Base-by-base conservation (phyloP, 1,140 invertebrate genomes). In the Zaprionus inermis region DNA sequence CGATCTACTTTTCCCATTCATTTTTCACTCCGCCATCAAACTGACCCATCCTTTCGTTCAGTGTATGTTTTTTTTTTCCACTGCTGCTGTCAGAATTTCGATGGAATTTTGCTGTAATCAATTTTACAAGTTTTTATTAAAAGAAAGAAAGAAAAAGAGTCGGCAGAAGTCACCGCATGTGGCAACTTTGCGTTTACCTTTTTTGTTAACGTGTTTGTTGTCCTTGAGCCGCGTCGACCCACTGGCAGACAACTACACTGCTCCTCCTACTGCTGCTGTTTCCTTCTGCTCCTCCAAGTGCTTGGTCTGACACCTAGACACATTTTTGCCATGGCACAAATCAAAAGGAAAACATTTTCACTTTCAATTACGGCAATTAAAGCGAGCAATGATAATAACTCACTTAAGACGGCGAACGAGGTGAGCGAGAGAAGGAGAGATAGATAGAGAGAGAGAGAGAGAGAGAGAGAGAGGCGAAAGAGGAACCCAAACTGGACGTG, bases 301-400 rank as follows among this genome's bases (percentile, higher is more conserved):
- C 75, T 52, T 59, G 71, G 64, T 61, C 74, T 88, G 84, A 88
- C 84, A 88, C 84, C 84, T 89, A 89, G 84, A 88, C 84, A 89
- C 84, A 88, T 88, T 88, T 89, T 84, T 88, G 70, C 84, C 66
- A 52, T 89, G 76, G 81, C 85, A 81, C 80, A 89, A 89, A 89
- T 89, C 84, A 88, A 89, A 84, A 89, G 81, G 75, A 78, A 89
- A 89, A 84, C 81, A 89, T 89, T 89, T 89, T 89, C 84, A 89
- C 84, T 89, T 89, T 89, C 84, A 89, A 89, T 89, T 89, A 90
- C 85, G 89, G 84, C 84, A 89, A 89, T 89, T 89, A 89, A 89
- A 81, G 80, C 84, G 78, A 81, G 84, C 85, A 89, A 89, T 89
- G 84, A 89, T 89, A 89, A 89, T 89, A 89, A 89, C 84, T 89